Evolutionary conservation across 2,113 vertebrate species (phyloP), one percentile per base, ranked within the genome.

Genomic region (Vireo altiloquus): DNA sequence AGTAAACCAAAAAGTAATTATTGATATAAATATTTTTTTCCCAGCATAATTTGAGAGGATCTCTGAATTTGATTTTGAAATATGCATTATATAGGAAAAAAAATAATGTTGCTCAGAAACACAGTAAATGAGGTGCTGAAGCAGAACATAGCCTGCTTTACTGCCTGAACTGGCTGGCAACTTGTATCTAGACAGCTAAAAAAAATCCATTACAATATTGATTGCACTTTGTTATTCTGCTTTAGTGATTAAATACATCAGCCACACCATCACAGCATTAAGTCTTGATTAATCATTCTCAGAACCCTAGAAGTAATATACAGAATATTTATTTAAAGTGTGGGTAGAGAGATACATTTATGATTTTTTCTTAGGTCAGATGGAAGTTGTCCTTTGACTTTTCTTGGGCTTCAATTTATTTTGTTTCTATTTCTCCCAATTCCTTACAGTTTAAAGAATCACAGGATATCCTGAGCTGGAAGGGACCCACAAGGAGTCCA

Each of bases 171-270:
- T 71, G 17, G 4, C 11, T 92, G 52, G 30, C 35, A 72, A 15
- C 19, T 92, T n/a, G 15, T 72, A 82, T 31, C 16, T 27, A 56
- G 18, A 53, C 40, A 39, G 61, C 71, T 90, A 82, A 79, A 92
- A 69, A 63, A 9, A 1, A 0, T 18, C 47, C 21, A 89, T 97
- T 95, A 82, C 28, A 94, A 79, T 94, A 96, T 81, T 95, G 95
- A 97, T 95, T 97, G 85, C 69, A 74, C 44, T 86, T 92, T 94
- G 50, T 94, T 94, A 91, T 91, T 95, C 91, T 91, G 52, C 74
- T 92, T 92, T 95, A 54, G 31, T 96, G 92, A 96, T 97, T 95
- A 91, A 95, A 96, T 74, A 87, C 70, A 78, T 75, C 94, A 95
- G 25, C 74, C 53, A 65, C 52, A 88, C 49, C 64, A 68, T 87